Evolutionary conservation across 2,113 vertebrate species (phyloP).

Genomic region (Zosterops pallidus): DNA sequence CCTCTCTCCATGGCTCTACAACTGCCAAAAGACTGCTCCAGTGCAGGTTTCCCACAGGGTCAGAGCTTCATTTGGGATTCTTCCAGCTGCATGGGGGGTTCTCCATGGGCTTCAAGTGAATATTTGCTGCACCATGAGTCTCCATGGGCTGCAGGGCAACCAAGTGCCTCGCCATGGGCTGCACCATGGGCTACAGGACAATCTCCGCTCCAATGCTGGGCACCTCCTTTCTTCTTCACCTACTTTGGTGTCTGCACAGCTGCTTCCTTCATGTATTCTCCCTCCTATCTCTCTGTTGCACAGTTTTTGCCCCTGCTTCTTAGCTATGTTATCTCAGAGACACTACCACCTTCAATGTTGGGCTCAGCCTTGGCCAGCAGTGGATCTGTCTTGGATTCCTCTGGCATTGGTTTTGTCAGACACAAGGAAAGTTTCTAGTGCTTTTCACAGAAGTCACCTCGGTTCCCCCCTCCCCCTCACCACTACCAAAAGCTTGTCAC

Average conservation of each 20-base stretch:
- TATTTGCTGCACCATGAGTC: neutral
- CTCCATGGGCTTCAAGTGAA: neutral
- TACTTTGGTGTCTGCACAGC: neutral
- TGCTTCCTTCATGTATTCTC: neutral
- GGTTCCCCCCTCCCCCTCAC: neutral
- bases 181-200: neutral
- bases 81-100: rapidly evolving
- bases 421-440: neutral
- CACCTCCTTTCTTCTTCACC: neutral
- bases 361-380: neutral
- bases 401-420: neutral
- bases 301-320: rapidly evolving
- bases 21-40: neutral
- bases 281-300: neutral
- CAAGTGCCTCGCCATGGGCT: neutral
- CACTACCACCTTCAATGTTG: neutral
- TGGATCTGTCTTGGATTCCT: neutral
- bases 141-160: neutral
- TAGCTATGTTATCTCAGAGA: neutral
- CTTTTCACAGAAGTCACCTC: neutral
- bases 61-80: neutral
- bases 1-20: neutral
- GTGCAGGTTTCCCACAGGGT: neutral
- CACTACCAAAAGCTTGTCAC: neutral
- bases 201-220: neutral